These are phyloP conservation scores for Capromys pilorides DNA, from an alignment of 2,797 vertebrate species.

Conservation along the genomic window DNA sequence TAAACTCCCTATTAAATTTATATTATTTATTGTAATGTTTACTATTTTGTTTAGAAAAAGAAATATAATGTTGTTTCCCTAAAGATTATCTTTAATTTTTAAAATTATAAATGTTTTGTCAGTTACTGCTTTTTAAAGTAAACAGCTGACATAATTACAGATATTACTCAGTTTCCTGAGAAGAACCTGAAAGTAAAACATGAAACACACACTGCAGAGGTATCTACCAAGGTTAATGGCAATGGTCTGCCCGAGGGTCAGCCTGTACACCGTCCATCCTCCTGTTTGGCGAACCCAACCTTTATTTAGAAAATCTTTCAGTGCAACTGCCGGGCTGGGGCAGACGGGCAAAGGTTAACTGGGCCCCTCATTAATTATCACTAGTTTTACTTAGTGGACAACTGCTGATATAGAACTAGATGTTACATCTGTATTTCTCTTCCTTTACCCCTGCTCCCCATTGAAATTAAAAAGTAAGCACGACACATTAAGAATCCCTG, in stretches of 20 bases:
- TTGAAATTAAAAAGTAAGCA: neutral
- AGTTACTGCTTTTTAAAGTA: slow-evolving; percentile 44
- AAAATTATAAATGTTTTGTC: neutral
- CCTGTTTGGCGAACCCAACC: neutral
- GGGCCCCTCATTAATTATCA: neutral
- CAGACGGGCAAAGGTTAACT: neutral
- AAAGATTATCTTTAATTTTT: slow-evolving; percentile 43
- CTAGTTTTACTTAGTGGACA: neutral
- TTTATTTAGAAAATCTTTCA: slow-evolving; percentile 19
- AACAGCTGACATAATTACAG: too few relatives aligned
- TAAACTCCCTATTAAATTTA: slow-evolving; percentile 18
- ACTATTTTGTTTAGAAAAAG: slow-evolving; percentile 26
- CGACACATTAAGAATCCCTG: neutral
- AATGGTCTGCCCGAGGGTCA: neutral
- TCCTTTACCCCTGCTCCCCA: neutral
- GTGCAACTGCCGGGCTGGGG: neutral
- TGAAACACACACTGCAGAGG: neutral
- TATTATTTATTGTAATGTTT: neutral
- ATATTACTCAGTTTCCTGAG: neutral
- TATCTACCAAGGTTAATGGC: neutral
- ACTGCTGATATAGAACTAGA: neutral
- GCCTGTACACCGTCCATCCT: too few relatives aligned
- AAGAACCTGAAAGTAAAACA: slow-evolving; percentile 48
- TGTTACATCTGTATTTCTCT: neutral
- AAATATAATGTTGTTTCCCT: slow-evolving; percentile 17